These are phyloP conservation scores for Diadumene lineata DNA, from an alignment of 92 coral and sea anemone species.

Conservation along the genomic window DNA sequence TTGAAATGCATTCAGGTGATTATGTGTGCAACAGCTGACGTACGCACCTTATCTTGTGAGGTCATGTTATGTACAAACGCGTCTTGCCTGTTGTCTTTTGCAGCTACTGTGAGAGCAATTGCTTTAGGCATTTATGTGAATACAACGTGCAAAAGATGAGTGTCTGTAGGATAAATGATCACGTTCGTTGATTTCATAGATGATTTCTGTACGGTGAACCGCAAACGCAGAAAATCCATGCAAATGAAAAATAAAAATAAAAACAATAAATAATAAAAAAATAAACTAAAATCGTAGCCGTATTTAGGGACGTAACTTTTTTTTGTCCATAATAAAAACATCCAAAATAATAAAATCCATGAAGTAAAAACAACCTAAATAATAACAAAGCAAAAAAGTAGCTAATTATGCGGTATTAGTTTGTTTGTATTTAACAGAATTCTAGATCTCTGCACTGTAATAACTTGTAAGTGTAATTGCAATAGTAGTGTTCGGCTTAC, in stretches of 20 bases:
- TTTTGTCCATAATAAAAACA: background rate
- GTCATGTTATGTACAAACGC: background rate
- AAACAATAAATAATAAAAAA: too few relatives aligned
- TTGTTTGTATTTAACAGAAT: too few relatives aligned
- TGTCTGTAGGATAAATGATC: too few relatives aligned
- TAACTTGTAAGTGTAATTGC: background rate
- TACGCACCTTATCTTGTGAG: background rate
- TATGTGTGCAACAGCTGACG: background rate
- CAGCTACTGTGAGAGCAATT: background rate
- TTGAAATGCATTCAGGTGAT: background rate
- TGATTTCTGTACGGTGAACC: too few relatives aligned
- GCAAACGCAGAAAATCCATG: background rate
- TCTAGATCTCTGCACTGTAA: too few relatives aligned
- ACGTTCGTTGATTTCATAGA: too few relatives aligned
- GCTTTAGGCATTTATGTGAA: slow-evolving; percentile 8
- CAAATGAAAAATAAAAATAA: too few relatives aligned
- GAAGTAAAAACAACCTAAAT: too few relatives aligned
- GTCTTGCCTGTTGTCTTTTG: slow-evolving; percentile 1
- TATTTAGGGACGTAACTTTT: too few relatives aligned
- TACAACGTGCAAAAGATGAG: too few relatives aligned
- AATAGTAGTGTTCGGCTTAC: background rate
- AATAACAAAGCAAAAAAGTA: background rate
- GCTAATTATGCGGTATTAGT: too few relatives aligned
- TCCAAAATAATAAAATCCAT: background rate
- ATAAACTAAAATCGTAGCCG: background rate